Conservation (phyloP, 2,888 invertebrate genomes). For the Junonia oenone region DNA sequence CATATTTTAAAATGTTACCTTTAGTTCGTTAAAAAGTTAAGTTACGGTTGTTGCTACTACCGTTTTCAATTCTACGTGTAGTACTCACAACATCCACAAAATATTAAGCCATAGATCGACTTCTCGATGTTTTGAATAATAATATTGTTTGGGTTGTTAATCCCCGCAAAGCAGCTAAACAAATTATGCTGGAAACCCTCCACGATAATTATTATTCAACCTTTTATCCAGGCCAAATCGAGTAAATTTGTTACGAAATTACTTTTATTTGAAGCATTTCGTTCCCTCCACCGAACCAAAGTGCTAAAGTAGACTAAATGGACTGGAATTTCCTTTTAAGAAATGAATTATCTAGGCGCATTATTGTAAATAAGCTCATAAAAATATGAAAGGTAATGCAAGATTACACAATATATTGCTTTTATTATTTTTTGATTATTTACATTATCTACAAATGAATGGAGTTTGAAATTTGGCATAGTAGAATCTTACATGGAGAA, state of each 20-base stretch:
- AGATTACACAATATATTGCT: no score
- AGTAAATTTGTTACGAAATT: conserved; percentile 70
- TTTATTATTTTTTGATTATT: neutral
- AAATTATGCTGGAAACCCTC: conserved; percentile 51
- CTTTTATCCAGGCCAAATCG: conserved; percentile 63
- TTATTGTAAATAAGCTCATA: conserved; percentile 52
- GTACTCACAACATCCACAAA: no score
- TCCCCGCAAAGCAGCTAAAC: conserved; percentile 44
- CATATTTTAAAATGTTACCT: no score
- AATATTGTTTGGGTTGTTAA: conserved; percentile 18
- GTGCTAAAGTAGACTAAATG: conserved; percentile 72
- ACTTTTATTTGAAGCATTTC: conserved; percentile 75
- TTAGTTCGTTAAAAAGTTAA: no score
- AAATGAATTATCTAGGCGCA: conserved; percentile 65
- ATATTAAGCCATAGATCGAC: conserved; percentile 8
- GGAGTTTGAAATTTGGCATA: no score
- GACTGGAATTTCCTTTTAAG: conserved; percentile 67
- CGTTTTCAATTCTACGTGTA: no score
- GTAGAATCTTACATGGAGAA: no score
- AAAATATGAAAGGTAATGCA: conserved; percentile 9
- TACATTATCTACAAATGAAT: no score
- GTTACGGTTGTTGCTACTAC: no score
- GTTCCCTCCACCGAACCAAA: conserved; percentile 63
- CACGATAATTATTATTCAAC: conserved; percentile 65
- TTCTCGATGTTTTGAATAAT: conserved; percentile 23